Evolutionary conservation across 2,888 invertebrate genomes (phyloP).

Genomic region (Ormyrus rosae): DNA sequence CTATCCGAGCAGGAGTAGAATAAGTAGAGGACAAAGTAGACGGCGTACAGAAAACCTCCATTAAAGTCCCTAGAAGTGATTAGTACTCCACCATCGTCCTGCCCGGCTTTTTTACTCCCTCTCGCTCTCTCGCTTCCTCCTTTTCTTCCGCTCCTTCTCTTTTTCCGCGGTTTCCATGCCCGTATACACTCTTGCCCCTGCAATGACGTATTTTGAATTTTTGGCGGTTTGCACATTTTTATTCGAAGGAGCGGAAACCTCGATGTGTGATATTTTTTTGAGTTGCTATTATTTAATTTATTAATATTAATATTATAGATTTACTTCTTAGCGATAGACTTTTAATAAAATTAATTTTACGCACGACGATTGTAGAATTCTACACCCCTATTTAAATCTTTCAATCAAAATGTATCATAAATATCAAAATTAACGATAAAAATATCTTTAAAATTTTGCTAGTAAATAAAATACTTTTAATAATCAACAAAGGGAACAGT

Average conservation of each 20-base stretch:
- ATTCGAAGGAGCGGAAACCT: too few species aligned
- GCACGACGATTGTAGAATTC: too few species aligned
- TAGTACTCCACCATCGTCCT: conserved; percentile 69
- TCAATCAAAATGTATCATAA: too few species aligned
- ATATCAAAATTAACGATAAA: too few species aligned
- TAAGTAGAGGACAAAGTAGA: conserved; percentile 75
- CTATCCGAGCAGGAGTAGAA: conserved; percentile 65
- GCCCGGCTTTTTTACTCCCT: conserved; percentile 54
- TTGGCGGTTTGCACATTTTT: background rate
- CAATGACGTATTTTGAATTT: conserved; percentile 39
- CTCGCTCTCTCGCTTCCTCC: conserved; percentile 51
- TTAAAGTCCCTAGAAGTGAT: conserved; percentile 76
- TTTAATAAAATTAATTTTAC: too few species aligned
- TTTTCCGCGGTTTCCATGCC: conserved; percentile 13
- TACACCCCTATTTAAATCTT: too few species aligned
- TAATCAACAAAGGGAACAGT: too few species aligned
- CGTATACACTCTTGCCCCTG: background rate
- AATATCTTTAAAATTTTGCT: too few species aligned
- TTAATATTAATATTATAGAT: too few species aligned
- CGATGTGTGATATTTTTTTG: too few species aligned
- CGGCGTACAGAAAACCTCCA: conserved; percentile 76
- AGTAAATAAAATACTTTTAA: too few species aligned
- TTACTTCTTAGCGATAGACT: too few species aligned
- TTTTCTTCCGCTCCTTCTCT: conserved; percentile 42
- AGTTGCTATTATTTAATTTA: background rate